Conservation (phyloP, 2,797 vertebrate genomes). For the Euthynnus affinis region DNA sequence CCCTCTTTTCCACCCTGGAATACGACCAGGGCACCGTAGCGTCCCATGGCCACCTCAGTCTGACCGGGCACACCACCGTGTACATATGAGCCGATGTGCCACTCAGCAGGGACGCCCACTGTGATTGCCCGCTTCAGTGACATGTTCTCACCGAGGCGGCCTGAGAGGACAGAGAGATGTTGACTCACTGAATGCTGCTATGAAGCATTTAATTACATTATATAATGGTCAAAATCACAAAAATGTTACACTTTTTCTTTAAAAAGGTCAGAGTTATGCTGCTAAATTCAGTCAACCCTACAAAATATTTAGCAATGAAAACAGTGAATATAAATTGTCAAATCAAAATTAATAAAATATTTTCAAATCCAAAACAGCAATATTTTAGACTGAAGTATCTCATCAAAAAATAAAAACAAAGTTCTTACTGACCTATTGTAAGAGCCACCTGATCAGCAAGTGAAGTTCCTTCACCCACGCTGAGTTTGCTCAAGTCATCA, state of each 20-base stretch:
- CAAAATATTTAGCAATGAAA: not conserved
- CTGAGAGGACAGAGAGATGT: conserved; percentile 68
- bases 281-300: not conserved
- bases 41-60: conserved; percentile 86
- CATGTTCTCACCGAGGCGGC: conserved; percentile 93
- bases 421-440: conserved; percentile 86
- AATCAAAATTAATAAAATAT: no score
- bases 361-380: not conserved
- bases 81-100: conserved; percentile 90
- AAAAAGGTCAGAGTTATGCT: not conserved
- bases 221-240: no score
- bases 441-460: conserved; percentile 89
- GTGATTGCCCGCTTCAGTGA: conserved; percentile 87
- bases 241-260: no score
- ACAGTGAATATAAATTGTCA: no score
- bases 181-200: not conserved
- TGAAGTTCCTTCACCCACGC: conserved; percentile 74
- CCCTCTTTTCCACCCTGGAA: conserved; percentile 84
- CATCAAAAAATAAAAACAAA: not conserved
- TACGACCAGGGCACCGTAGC: conserved; percentile 91
- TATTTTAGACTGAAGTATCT: not conserved
- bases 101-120: conserved; percentile 86
- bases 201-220: no score
- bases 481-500: conserved; percentile 86
- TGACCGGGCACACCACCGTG: conserved; percentile 82